Evolutionary conservation across 2,888 invertebrate genomes (phyloP), one percentile per base, ranked within the genome.

Genomic region (Dendrolimus houi): DNA sequence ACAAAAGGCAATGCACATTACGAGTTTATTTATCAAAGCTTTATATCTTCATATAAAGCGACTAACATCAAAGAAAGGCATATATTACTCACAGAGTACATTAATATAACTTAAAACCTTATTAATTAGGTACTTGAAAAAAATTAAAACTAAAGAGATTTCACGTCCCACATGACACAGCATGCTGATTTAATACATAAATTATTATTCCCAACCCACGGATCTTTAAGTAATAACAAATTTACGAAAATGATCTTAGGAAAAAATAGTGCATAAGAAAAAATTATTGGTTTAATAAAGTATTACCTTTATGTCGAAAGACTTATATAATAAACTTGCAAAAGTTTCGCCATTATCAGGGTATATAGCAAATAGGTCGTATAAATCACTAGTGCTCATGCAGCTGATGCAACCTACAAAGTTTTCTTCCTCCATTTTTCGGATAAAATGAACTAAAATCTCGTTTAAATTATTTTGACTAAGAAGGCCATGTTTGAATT

Each of bases 391-490:
- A 57, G 85, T 82, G 74, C 81, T 78, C 86, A 86, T 85, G 76
- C 89, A 89, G 77, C 85, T 83, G 76, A 89, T 87, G 68, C 89
- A 89, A 87, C 89, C 87, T 86, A 86, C 77, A 74, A 85, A 85
- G 71, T 87, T 85, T 62, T 87, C 85, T 68, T 85, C 87, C 77
- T 79, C 83, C 79, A 81, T 83, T 70, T 75, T 75, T 70, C 55
- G 56, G 41, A 13, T 52, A 54, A 61, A 56, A 56, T 62, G 62
- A 62, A 60, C 63, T 61, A 61, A 64, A 68, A 63, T 62, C 65
- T 64, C 63, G 61, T 67, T 63, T 59, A 57, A 61, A 59, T 60
- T 64, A 56, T 60, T 57, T 67, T 47, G 62, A 65, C 70, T 61
- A 77, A 74, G 65, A 70, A 77, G 74, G 72, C 68, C 70, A 69